Base-by-base conservation (phyloP, 2,888 invertebrate species). In the Ditula angustiorana region DNA sequence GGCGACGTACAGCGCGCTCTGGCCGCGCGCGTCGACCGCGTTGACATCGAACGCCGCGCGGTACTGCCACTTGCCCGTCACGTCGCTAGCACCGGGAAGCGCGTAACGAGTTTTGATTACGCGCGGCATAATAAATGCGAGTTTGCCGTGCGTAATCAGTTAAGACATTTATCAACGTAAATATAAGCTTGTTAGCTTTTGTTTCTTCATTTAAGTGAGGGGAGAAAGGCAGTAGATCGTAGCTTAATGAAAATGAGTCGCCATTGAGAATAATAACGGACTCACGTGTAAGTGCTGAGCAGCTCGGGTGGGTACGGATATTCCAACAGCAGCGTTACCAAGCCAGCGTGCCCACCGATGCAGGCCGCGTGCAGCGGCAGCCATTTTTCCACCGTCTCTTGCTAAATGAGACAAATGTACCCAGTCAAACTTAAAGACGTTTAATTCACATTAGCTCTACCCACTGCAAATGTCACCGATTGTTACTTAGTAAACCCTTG, bases 11-110 rank as follows among this genome's bases (percentile, higher is more conserved):
- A 99, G 92, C 59, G 98, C 96, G 68, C 96, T 98, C 88, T 98
- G 98, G 0, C 97, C 98, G 26, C 97, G 96, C 2, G 96, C 97
- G 88, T 98, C 98, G 71, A 96, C 95, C 47, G 96, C 95, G 88
- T 99, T 99, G 53, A 99, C 94, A 87, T 99, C 98, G 82, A 98
- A 98, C n/a, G 98, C 96, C 85, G 97, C 94, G 23, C 94, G 94
- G 91, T 97, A 99, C 82, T 97, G 97, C 94, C 95, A 96, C 61
- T 95, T 94, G 16, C 96, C 96, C 1, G 94, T 93, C 33, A 94
- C 90, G 80, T 97, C 97, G 61, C 96, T 95, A 87, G 63, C 13
- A 35, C 16, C n/a, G n/a, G n/a, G n/a, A n/a, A n/a, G n/a, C n/a
- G n/a, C n/a, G n/a, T n/a, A n/a, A n/a, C n/a, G n/a, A n/a, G n/a